phyloP scores from a whole-genome alignment of 2,888 invertebrate species.

The Trilocha varians region DNA sequence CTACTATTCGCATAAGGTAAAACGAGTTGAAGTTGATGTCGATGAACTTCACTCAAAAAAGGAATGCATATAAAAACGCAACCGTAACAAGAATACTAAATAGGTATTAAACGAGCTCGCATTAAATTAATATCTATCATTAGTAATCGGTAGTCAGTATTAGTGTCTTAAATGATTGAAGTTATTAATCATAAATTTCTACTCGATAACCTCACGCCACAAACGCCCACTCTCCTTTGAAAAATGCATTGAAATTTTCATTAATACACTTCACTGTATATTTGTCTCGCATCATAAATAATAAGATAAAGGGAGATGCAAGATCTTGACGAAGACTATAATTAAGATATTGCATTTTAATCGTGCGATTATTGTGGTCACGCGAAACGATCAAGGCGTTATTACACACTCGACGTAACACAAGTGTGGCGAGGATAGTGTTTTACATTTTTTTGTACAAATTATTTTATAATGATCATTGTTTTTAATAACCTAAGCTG shows the following conservation, averaged over 20 bases:
- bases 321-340: constrained; percentile 8
- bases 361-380: background rate
- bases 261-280: constrained; percentile 2
- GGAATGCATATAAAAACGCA: background rate
- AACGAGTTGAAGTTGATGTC: background rate
- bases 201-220: constrained; percentile 28
- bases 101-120: background rate
- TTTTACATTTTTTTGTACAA: background rate
- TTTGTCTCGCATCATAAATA: constrained; percentile 11
- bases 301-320: constrained; percentile 8
- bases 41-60: background rate
- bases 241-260: constrained; percentile 6
- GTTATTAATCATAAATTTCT: constrained; percentile 44
- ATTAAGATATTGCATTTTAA: constrained; percentile 1
- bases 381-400: constrained; percentile 2
- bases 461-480: background rate
- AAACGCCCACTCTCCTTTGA: constrained; percentile 27
- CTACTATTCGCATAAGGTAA: too few species aligned
- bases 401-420: background rate
- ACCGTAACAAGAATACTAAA: background rate
- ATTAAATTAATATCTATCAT: constrained; percentile 30
- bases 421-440: background rate
- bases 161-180: constrained; percentile 33
- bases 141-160: constrained; percentile 18
- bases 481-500: background rate